Evolutionary conservation across 2,888 invertebrate genomes (phyloP).

Genomic region (Protula sp.): DNA sequence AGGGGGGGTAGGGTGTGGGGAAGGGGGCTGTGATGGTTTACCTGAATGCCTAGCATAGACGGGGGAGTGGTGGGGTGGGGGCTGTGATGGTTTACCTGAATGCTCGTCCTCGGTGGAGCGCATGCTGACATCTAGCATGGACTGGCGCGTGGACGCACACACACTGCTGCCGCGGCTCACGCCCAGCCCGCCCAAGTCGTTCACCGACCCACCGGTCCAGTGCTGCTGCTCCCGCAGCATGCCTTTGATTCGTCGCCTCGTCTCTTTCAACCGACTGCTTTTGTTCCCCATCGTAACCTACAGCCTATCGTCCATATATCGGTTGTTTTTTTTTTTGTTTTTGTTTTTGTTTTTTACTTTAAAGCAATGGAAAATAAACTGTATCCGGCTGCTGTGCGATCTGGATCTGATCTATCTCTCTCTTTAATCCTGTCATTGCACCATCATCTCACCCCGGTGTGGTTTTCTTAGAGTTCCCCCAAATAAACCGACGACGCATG

Average conservation of each 20-base stretch:
- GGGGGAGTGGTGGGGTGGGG: not conserved
- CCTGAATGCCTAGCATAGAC: not conserved
- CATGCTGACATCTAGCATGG: conserved; percentile 17
- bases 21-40: no score
- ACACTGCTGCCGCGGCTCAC: not conserved
- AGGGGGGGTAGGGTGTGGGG: no score
- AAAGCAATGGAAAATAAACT: no score
- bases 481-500: no score
- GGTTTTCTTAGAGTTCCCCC: no score
- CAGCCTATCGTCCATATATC: no score
- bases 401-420: no score
- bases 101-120: conserved; percentile 5
- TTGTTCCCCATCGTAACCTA: conserved; percentile 12
- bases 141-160: conserved; percentile 9
- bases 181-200: not conserved
- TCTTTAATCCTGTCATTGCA: no score
- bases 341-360: no score
- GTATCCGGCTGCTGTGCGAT: no score
- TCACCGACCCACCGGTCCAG: not conserved
- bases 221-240: conserved; percentile 8
- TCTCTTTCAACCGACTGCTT: conserved; percentile 3
- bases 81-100: not conserved
- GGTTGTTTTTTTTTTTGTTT: no score
- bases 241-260: conserved; percentile 6
- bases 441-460: no score